Base-by-base conservation (phyloP, 2,113 vertebrate species). In the Rhinichthys klamathensis region DNA sequence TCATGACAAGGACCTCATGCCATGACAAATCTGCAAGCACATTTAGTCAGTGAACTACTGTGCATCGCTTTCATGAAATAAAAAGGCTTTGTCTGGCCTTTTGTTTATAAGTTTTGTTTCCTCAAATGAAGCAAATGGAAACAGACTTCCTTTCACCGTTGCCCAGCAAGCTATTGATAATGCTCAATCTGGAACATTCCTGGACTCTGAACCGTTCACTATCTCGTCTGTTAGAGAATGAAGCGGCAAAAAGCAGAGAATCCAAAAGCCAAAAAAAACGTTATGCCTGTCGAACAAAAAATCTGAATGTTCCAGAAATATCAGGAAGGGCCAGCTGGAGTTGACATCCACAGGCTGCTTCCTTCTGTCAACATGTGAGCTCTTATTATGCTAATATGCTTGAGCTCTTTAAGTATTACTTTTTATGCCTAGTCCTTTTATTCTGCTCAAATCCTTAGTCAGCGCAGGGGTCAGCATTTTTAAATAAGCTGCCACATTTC, bases 181-280 rank as follows among this genome's bases (percentile, higher is more conserved):
- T 82, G 89, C 88, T 82, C 80, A 87, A 90, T 89, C 89, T 91
- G 90, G 89, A 91, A 92, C 89, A 90, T 87, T 89, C 85, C 78
- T 85, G 65, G 86, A 61, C 84, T 92, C 90, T 91, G 87, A 92
- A 89, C 84, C 90, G 91, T 93, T 94, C 93, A 93, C 83, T 76
- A 30, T 88, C 86, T 89, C 92, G 89, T 91, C 90, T 92, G 92
- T 88, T 91, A 84, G 27, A 32, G 86, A 91, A 91, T 88, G 85
- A 91, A 91, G 90, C 3, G 44, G 83, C 81, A 87, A 78, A 89
- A 87, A 88, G 88, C n/a, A 87, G 78, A 90, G 93, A 92, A 85
- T 88, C 89, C 88, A 91, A 92, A 90, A 89, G 88, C 89, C 46
- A 32, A 51, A 74, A n/a, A 87, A 41, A 90, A 89, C 73, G 87